A percentile compares a stretch with the other conserved stretches of the same genome.
phyloP scores from a whole-genome alignment of 92 coral and sea anemone species.

The Parazoanthus atlanticus region DNA sequence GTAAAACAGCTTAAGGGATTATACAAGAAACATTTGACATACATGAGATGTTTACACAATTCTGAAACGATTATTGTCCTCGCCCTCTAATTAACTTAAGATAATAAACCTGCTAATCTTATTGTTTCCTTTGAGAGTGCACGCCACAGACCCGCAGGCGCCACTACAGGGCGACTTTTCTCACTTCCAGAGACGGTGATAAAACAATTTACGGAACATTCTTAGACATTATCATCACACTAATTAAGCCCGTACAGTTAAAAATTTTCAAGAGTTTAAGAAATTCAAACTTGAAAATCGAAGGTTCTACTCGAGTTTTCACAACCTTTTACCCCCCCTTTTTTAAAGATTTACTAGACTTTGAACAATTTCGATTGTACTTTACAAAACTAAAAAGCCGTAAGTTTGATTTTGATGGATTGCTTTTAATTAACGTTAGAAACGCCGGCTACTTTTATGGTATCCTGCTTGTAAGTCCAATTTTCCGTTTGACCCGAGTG shows the following conservation, averaged over 20 bases:
- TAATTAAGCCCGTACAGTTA: slow-evolving; percentile 6
- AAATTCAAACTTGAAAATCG: not conserved
- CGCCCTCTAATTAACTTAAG: slow-evolving; percentile 50
- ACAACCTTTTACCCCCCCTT: not conserved
- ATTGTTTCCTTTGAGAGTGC: slow-evolving; percentile 63
- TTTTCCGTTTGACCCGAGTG: not conserved
- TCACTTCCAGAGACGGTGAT: slow-evolving; percentile 60
- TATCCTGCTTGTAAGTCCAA: not conserved
- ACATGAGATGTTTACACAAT: slow-evolving; percentile 33
- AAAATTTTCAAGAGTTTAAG: not conserved
- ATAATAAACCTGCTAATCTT: slow-evolving; percentile 63
- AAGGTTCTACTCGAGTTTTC: not conserved
- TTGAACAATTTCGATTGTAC: not conserved
- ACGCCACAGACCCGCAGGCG: slow-evolving; percentile 78
- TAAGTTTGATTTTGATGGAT: slow-evolving; percentile 3
- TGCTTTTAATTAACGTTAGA: slow-evolving; percentile 2
- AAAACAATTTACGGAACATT: slow-evolving; percentile 34
- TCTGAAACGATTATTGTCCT: slow-evolving; percentile 29
- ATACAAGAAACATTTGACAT: slow-evolving; percentile 30
- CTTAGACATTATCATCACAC: not conserved
- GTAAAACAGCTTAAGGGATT: slow-evolving; percentile 66
- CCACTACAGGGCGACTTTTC: slow-evolving; percentile 59
- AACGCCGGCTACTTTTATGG: not conserved
- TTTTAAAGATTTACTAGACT: not conserved
- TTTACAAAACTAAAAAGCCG: not conserved